Evolutionary conservation across 2,113 vertebrate genomes (phyloP).

Genomic region (Sphaerodactylus townsendi): DNA sequence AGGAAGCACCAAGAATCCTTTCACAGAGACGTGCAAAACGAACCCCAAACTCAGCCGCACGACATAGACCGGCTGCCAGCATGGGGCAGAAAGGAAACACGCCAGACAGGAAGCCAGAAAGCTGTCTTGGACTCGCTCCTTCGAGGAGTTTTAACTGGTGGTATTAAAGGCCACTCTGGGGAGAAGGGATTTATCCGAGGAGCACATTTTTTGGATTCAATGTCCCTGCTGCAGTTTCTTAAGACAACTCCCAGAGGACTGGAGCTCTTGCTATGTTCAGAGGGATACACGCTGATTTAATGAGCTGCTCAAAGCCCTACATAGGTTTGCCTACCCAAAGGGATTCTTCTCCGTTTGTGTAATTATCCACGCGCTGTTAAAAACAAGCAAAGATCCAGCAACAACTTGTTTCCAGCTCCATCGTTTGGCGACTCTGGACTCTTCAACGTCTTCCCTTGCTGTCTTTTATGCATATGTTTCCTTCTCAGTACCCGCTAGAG

Average conservation of each 20-base stretch:
- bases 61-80: slow-evolving; percentile 38
- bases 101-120: slow-evolving; percentile 55
- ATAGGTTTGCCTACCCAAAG: slow-evolving; percentile 36
- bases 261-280: slow-evolving; percentile 38
- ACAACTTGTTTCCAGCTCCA: not conserved
- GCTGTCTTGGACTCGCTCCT: slow-evolving; percentile 41
- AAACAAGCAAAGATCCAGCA: slow-evolving; percentile 39
- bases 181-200: slow-evolving; percentile 8
- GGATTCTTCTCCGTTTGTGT: slow-evolving; percentile 28
- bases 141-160: no score
- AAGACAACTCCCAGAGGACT: slow-evolving; percentile 15
- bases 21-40: slow-evolving; percentile 66
- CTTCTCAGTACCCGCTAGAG: no score
- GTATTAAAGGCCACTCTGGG: slow-evolving; percentile 25
- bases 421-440: not conserved
- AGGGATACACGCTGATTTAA: slow-evolving; percentile 35
- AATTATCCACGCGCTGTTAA: slow-evolving; percentile 28
- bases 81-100: slow-evolving; percentile 42
- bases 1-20: slow-evolving; percentile 73
- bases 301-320: slow-evolving; percentile 27
- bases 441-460: no score
- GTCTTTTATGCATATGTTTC: not conserved
- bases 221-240: slow-evolving; percentile 50
- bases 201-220: slow-evolving; percentile 48
- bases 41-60: slow-evolving; percentile 56